These are phyloP conservation scores for Danio tinwini DNA, from an alignment of 2,797 vertebrate genomes.

Conservation along the genomic window DNA sequence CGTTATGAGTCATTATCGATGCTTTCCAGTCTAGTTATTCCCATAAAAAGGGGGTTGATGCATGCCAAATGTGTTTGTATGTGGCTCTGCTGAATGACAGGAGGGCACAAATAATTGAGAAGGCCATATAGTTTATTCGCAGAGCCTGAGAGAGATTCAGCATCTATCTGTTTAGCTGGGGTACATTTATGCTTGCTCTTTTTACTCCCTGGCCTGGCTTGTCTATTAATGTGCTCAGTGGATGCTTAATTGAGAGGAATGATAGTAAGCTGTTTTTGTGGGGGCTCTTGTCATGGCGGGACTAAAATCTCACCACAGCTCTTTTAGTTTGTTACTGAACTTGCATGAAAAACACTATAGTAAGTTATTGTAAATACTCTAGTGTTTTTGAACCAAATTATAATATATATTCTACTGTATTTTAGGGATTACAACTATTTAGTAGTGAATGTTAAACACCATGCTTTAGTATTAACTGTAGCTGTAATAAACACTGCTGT, in stretches of 20 bases:
- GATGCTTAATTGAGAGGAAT: constrained; percentile 43
- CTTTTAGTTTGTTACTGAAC: not conserved
- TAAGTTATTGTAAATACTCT: too few species aligned
- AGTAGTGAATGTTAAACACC: too few species aligned
- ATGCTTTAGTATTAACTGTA: too few species aligned
- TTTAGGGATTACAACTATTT: too few species aligned
- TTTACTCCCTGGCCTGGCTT: constrained; percentile 13
- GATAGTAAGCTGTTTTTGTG: constrained; percentile 39
- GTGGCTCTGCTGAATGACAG: not conserved
- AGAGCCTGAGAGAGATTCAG: not conserved
- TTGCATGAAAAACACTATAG: too few species aligned
- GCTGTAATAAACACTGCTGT: too few species aligned
- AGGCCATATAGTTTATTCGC: not conserved
- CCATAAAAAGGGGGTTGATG: constrained; percentile 12
- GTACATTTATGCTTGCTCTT: constrained; percentile 10
- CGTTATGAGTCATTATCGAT: constrained; percentile 33
- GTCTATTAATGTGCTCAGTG: constrained; percentile 30
- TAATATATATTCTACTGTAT: too few species aligned
- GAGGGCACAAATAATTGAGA: constrained; percentile 12
- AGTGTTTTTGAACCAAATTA: too few species aligned
- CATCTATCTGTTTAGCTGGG: constrained; percentile 5
- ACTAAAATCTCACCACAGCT: constrained; percentile 2
- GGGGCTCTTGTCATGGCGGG: not conserved
- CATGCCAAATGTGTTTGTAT: constrained; percentile 22
- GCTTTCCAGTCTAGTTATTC: constrained; percentile 28